Base-by-base conservation (phyloP, 2,113 vertebrate genomes). In the Probosciger aterrimus region DNA sequence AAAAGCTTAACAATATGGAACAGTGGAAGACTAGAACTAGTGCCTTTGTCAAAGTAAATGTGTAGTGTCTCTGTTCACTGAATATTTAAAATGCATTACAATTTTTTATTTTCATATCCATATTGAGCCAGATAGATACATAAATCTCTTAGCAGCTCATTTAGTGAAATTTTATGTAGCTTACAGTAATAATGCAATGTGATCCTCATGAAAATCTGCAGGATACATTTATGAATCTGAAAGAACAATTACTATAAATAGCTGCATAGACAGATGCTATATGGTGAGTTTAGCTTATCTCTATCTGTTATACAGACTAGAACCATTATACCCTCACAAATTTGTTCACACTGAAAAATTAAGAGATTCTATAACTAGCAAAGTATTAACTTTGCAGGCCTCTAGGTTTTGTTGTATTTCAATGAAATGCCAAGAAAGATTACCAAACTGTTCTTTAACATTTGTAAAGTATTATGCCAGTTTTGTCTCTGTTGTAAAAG, bases 341-440 rank as follows among this genome's bases (percentile, higher is more conserved):
- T 94, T 83, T 93, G 15, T 90, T 94, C 62, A 57, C 71, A 75
- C 13, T 37, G 57, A 93, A 91, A 95, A 97, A 96, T 93, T 94
- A 90, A 91, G 33, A 76, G 27, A 91, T 53, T 37, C 11, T 50
- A 24, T 12, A 88, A 91, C 19, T 41, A 91, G 18, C 46, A 92
- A 92, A 82, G 3, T 8, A 87, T 95, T 90, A 91, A 70, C 52
- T 94, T 74, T 47, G 57, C 92, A 84, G n/a, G n/a, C 33, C 43
- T 78, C 5, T 41, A 80, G n/a, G 9, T 78, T 93, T 62, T 69
- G 16, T 55, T n/a, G 10, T 47, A 92, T 86, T 94, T 88, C 82
- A 46, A 30, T 88, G 24, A 28, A 50, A 82, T 92, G n/a, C 27
- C 77, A 96, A 89, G 74, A 86, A 65, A 92, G 11, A 88, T 69